Evolutionary conservation across 92 coral and sea anemone genomes (phyloP), one percentile per base, ranked within the genome.

Genomic region (Galaxea fascicularis): DNA sequence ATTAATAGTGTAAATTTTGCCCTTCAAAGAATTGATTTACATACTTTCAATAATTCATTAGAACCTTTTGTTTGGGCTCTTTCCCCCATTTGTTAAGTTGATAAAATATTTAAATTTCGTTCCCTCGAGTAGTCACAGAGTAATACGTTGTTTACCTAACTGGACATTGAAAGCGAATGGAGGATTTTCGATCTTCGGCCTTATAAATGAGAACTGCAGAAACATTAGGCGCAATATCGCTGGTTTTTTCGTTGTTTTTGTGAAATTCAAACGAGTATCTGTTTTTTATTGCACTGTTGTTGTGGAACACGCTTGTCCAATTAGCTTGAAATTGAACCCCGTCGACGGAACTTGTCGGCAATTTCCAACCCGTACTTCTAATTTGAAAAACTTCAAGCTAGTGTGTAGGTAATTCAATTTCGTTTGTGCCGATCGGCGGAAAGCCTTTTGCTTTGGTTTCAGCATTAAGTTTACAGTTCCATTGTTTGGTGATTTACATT

Each of bases 21-120:
- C 89, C 92, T 90, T 94, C 84, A 92, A 94, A 94, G 93, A 92
- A 85, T 89, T 87, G 93, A 94, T 94, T 94, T 94, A 92, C 98
- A 94, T 94, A 90, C 95, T 75, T 83, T 94, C 9, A 86, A 89
- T 94, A 83, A 94, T 94, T 94, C 74, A 94, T 92, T 31, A 79
- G 52, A 31, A 20, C 79, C 87, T 86, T 80, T 92, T 92, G 98
- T 94, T 86, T 83, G 78, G 88, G 77, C 85, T 76, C 92, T 86
- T 78, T 85, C 77, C 90, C 77, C 91, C 98, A 94, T 94, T 94
- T 94, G 98, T 94, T 94, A 89, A 80, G 86, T 94, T 87, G 98
- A 94, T 94, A 85, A 91, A 94, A 94, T 92, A 94, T 94, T 94
- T 93, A 94, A 94, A 94, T 94, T 94, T 91, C 90, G 90, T 94